Conservation (phyloP, 2,888 invertebrate genomes). For the Geotrupes spiniger region DNA sequence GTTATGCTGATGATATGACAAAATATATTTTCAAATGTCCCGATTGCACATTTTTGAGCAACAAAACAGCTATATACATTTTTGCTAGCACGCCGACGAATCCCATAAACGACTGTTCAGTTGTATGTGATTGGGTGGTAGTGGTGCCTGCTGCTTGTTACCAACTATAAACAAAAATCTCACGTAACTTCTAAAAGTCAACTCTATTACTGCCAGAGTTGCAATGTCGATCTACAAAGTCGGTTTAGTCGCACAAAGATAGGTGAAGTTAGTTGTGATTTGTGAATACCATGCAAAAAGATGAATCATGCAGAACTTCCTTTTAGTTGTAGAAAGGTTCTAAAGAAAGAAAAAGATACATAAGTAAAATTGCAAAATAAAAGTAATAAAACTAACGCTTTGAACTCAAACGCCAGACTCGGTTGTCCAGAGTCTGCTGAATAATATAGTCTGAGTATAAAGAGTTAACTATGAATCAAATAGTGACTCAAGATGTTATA, state of each 20-base stretch:
- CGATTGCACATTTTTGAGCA: constrained; percentile 25
- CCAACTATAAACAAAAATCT: constrained; percentile 42
- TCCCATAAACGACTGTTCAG: constrained; percentile 56
- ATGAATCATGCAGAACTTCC: constrained; percentile 27
- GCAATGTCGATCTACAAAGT: background rate
- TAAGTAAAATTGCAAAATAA: constrained; percentile 9
- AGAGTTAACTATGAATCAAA: too few species aligned
- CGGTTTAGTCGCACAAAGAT: constrained; percentile 8
- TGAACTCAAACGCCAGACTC: too few species aligned
- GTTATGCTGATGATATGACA: constrained; percentile 8
- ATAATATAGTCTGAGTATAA: too few species aligned
- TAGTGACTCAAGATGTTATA: too few species aligned
- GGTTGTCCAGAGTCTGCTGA: too few species aligned
- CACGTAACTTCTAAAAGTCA: background rate
- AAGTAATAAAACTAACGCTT: too few species aligned
- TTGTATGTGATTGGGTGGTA: constrained; percentile 57
- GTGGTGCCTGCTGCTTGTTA: constrained; percentile 62
- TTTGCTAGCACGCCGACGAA: constrained; percentile 51
- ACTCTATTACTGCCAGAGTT: background rate
- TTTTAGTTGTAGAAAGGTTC: constrained; percentile 24
- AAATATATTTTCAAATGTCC: constrained; percentile 10
- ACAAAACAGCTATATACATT: constrained; percentile 11
- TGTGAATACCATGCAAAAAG: constrained; percentile 23
- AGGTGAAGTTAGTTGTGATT: constrained; percentile 10
- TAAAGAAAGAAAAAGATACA: constrained; percentile 28